Base-by-base conservation (phyloP, 2,888 invertebrate genomes). In the Drosophila mayaguana region DNA sequence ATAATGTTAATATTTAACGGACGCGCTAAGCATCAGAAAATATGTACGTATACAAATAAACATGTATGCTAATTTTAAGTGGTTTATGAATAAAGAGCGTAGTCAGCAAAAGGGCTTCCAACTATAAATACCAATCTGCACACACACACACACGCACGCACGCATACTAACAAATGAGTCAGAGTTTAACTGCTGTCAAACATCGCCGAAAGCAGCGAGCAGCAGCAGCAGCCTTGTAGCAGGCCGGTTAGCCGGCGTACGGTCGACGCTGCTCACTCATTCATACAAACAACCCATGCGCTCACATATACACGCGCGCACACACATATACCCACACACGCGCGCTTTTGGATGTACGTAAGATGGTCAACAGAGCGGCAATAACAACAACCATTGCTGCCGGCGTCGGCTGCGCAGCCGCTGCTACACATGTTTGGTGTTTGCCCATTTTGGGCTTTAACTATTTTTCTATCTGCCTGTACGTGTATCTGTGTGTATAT, bases 351-450 rank as follows among this genome's bases (percentile, higher is more conserved):
- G 48, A 50, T 64, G 50, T 63, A 77, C 25, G 75, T 66, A 60
- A 68, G 50, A 68, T 74, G 79, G 74, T 56, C 71, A 71, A 77
- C 71, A 75, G 71, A 77, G 63, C 75, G 71, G 76, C 80, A 78
- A 75, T 75, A 78, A 80, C 76, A 78, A 78, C 75, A 78, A 80
- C 53, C 45, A 60, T 16, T 51, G 53, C 80, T 59, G 80, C 32
- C 60, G 53, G 63, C 78, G 74, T 53, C 71, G 60, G 77, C 72
- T 75, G 81, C 79, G 77, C 74, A 63, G 70, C 53, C 70, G 72
- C 80, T 64, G 63, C 81, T 70, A 81, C 84, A 87, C 88, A 85
- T 88, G 85, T 85, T 89, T 82, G 80, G 63, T 76, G 78, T 86
- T 88, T 78, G 84, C 67, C 81, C 82, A 75, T 78, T 89, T 88